Percentiles rank a stretch among this genome's conserved stretches.
phyloP scores from a whole-genome alignment of 1,140 invertebrate species.

The Mycetomoellerius zeteki region DNA sequence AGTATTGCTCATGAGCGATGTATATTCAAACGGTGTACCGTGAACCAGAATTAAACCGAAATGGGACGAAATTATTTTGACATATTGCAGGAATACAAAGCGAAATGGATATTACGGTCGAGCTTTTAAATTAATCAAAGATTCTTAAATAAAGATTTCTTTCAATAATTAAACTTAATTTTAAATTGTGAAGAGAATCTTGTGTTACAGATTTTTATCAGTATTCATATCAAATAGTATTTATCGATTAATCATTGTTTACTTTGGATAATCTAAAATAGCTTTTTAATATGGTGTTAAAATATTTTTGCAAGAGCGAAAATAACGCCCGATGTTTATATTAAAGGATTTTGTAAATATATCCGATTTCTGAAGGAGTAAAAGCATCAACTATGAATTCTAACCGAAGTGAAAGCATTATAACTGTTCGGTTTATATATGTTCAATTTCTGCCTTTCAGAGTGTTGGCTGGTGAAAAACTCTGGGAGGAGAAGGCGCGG shows the following conservation, averaged over 20 bases:
- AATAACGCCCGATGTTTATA: too few relatives aligned
- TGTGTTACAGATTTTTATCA: neutral
- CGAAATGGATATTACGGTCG: neutral
- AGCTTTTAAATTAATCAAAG: neutral
- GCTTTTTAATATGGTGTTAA: too few relatives aligned
- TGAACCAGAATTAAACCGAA: neutral
- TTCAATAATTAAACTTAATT: neutral
- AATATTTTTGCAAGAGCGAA: too few relatives aligned
- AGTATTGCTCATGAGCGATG: constrained; percentile 9
- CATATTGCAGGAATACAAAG: neutral
- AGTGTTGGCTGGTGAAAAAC: constrained; percentile 82
- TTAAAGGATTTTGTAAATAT: too few relatives aligned
- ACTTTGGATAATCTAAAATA: neutral
- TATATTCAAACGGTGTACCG: constrained; percentile 3
- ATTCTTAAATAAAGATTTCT: constrained; percentile 3
- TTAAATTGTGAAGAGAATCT: neutral
- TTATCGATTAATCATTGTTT: neutral
- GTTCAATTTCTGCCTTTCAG: constrained; percentile 66
- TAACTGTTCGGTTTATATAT: neutral
- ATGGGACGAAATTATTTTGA: constrained; percentile 2
- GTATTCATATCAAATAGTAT: neutral
- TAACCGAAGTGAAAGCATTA: neutral
- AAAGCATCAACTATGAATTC: neutral
- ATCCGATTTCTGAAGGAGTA: neutral
- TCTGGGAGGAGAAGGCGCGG: constrained; percentile 83